Evolutionary conservation across 2,888 invertebrate species (phyloP), one percentile per base, ranked within the genome.

Genomic region (Andricus curvator): DNA sequence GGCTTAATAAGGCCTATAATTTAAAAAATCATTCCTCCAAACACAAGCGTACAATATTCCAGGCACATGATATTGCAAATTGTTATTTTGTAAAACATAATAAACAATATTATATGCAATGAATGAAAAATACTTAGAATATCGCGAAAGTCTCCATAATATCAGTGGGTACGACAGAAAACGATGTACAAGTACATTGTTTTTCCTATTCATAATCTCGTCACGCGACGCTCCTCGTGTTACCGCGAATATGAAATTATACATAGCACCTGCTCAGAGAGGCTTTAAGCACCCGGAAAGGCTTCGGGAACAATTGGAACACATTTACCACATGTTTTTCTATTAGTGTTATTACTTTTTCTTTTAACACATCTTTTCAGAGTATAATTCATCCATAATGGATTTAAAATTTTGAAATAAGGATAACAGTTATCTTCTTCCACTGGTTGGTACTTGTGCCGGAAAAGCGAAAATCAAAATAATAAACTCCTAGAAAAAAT

Each of bases 161-260:
- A 48, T 29, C 29, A 25, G 1, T 44, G 25, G 22, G 25, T 51
- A 51, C 5, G 51, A 29, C 29, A 48, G 22, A 67, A 5, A 48
- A 70, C 33, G 29, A 70, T 70, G 29, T 44, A n/a, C 20, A 48
- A 44, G 20, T 51, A 48, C 68, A 17, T 51, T 51, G 68, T 56
- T 41, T 68, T 48, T 48, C 29, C 44, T 41, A 68, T 8, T 48
- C 41, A 48, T 48, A 20, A 51, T 70, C 20, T 70, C 48, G 70
- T 51, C 70, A 70, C 51, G 51, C 51, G 29, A 70, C 29, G 29
- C 29, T 70, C 5, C 51, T 20, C 41, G 44, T 17, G 15, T 70
- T 70, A 17, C 48, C 11, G 20, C 29, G 20, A 51, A 70, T 44
- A 51, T 25, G 22, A 68, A 68, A 68, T 41, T 41, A 67, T 25